A percentile compares a stretch with the other conserved stretches of the same genome.
phyloP scores from a whole-genome alignment of 2,888 invertebrate species.

The Drosophila hawaiiensis region DNA sequence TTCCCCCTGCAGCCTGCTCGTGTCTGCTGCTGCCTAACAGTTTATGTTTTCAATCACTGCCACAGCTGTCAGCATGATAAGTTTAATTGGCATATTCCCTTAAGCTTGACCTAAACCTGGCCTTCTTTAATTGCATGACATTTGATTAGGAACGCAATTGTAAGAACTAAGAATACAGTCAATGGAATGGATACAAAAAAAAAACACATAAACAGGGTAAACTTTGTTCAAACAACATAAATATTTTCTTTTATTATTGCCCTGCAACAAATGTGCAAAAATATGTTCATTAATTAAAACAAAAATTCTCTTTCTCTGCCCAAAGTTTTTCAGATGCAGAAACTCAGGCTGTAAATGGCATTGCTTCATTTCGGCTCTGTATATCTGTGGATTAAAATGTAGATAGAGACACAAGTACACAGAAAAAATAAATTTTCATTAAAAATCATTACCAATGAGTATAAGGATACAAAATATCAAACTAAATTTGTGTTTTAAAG shows the following conservation, averaged over 20 bases:
- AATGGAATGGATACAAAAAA: constrained; percentile 2
- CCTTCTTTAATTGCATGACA: constrained; percentile 38
- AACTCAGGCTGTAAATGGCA: constrained; percentile 34
- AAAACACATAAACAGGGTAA: constrained; percentile 1
- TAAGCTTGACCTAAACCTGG: neutral
- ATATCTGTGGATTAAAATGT: constrained; percentile 46
- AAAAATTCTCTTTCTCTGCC: constrained; percentile 23
- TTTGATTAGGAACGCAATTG: constrained; percentile 39
- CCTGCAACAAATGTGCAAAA: constrained; percentile 36
- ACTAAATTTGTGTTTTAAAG: neutral
- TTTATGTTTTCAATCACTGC: constrained; percentile 78
- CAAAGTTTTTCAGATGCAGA: constrained; percentile 31
- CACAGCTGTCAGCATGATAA: constrained; percentile 60
- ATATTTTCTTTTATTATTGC: constrained; percentile 70
- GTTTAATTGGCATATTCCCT: constrained; percentile 58
- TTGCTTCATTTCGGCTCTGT: constrained; percentile 13
- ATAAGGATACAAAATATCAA: neutral
- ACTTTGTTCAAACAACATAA: constrained; percentile 20
- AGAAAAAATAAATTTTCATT: neutral
- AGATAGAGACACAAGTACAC: constrained; percentile 26
- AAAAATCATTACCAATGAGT: neutral
- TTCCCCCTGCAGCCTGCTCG: neutral
- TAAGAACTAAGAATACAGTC: constrained; percentile 14
- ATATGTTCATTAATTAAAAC: constrained; percentile 41
- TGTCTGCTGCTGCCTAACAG: constrained; percentile 36